phyloP scores from a whole-genome alignment of 2,888 invertebrate genomes.

The Nomada ruficornis region DNA sequence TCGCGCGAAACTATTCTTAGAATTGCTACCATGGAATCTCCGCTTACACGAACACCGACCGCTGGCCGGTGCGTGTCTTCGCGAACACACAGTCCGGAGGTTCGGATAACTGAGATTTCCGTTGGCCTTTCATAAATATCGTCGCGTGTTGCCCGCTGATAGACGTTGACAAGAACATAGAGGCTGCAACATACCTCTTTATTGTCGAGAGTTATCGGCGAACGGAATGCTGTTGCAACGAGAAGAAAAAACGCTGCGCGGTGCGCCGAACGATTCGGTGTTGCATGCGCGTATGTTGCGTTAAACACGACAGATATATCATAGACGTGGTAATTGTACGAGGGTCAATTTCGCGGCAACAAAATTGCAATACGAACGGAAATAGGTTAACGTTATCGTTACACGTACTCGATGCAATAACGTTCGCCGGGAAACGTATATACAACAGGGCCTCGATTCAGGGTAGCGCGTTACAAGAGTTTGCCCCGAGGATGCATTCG shows the following conservation, averaged over 20 bases:
- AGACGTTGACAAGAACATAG: constrained; percentile 3
- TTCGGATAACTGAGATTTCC: constrained; percentile 19
- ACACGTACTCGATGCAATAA: not conserved
- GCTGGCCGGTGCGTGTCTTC: not conserved
- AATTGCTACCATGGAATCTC: not conserved
- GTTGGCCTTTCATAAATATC: constrained; percentile 9
- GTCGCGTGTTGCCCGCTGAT: constrained; percentile 1
- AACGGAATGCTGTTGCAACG: not conserved
- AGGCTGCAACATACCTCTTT: not conserved
- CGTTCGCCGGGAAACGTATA: constrained; percentile 17
- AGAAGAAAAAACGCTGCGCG: not conserved
- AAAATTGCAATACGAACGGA: constrained; percentile 10
- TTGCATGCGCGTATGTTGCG: not conserved
- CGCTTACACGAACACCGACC: not conserved
- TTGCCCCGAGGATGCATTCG: constrained; percentile 39
- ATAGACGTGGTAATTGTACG: not conserved
- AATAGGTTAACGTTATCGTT: constrained; percentile 33
- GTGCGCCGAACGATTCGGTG: not conserved
- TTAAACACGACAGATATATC: not conserved
- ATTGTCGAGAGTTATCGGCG: constrained; percentile 1
- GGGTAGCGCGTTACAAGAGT: constrained; percentile 16
- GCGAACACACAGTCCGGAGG: not conserved
- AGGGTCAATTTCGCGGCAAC: not conserved
- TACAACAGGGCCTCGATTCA: constrained; percentile 21
- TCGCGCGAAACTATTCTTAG: constrained; percentile 18